Conservation (phyloP, 35 echinoderm and acorn worm genomes). For the Ptychodera flava region DNA sequence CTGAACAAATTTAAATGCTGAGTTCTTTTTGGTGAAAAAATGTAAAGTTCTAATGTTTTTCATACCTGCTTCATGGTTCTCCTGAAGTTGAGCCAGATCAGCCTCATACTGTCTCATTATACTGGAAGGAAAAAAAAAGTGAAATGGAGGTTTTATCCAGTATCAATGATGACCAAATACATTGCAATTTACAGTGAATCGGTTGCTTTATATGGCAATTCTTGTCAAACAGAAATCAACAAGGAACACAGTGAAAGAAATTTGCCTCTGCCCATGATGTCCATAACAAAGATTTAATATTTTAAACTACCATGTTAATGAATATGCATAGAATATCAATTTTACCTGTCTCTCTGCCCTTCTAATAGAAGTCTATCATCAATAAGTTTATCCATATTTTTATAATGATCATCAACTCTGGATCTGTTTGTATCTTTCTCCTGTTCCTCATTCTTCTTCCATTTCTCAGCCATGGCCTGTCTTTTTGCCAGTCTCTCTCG, state of each 20-base stretch:
- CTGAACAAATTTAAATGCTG: no score
- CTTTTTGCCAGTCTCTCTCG: conserved; percentile 77
- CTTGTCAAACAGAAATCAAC: no score
- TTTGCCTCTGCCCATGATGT: no score
- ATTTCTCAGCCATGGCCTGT: conserved; percentile 65
- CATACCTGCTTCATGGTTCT: conserved; percentile 61
- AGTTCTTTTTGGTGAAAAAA: no score
- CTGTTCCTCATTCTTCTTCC: conserved; percentile 16
- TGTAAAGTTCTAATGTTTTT: no score
- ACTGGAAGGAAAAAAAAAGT: conserved; percentile 33
- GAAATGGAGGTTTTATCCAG: not conserved
- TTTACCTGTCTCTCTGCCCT: conserved; percentile 66
- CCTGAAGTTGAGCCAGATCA: conserved; percentile 46
- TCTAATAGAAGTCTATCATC: conserved; percentile 51
- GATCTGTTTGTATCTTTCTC: conserved; percentile 47
- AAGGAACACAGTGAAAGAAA: no score
- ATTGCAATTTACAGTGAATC: no score
- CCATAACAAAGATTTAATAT: no score
- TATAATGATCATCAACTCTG: conserved; percentile 29
- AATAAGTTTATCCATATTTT: conserved; percentile 9
- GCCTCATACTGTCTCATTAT: conserved; percentile 83
- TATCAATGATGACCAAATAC: not conserved
- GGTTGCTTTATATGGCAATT: no score
- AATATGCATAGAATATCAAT: no score
- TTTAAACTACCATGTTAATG: no score